Conservation (phyloP, 2,888 invertebrate genomes). For the Euproctis similis region DNA sequence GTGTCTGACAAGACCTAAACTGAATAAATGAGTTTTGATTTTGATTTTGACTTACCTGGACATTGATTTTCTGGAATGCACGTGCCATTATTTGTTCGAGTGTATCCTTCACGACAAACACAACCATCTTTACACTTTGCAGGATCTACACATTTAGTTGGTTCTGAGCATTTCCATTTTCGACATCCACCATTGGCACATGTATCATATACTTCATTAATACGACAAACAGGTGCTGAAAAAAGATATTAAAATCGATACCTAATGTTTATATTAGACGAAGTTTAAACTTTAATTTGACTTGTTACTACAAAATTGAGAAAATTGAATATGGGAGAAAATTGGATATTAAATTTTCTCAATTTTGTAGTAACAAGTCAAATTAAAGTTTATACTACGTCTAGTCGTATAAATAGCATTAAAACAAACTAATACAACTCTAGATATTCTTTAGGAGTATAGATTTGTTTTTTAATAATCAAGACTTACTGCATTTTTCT, state of each 20-base stretch:
- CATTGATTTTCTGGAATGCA: slow-evolving; percentile 30
- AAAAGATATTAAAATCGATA: too few relatives aligned
- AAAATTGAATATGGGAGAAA: background rate
- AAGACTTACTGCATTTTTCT: slow-evolving; percentile 18
- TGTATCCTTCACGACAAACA: slow-evolving; percentile 21
- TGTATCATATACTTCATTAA: slow-evolving; percentile 20
- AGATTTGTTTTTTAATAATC: background rate
- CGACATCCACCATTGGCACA: slow-evolving; percentile 34
- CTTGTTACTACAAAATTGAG: background rate
- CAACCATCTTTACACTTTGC: slow-evolving; percentile 26
- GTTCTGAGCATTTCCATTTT: slow-evolving; percentile 26
- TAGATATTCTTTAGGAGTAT: background rate
- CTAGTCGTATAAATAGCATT: too few relatives aligned
- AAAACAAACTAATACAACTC: too few relatives aligned
- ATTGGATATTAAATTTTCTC: background rate
- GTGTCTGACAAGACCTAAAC: too few relatives aligned
- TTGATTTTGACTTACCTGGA: slow-evolving; percentile 11
- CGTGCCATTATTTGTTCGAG: slow-evolving; percentile 19
- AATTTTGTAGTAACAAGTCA: too few relatives aligned
- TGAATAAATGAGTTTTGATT: too few relatives aligned
- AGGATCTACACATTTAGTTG: slow-evolving; percentile 24
- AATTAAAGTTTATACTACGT: too few relatives aligned
- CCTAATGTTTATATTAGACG: too few relatives aligned
- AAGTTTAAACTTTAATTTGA: background rate
- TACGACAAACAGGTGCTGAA: slow-evolving; percentile 17